A percentile compares a stretch with the other conserved stretches of the same genome.
These are phyloP conservation scores for Xerus rutilus DNA, from an alignment of 2,797 vertebrate genomes.

Conservation along the genomic window DNA sequence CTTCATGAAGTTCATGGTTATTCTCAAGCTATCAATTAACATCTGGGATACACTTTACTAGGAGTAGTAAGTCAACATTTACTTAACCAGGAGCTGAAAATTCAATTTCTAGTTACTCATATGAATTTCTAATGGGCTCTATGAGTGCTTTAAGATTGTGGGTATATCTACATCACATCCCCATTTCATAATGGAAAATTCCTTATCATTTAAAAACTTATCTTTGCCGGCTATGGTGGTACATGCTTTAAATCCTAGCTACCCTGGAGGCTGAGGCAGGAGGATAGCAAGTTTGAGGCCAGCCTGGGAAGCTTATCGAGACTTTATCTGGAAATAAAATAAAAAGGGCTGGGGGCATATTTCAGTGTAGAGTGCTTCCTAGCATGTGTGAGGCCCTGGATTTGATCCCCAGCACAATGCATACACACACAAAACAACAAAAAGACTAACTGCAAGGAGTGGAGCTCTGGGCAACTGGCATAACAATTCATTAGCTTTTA, in stretches of 20 bases:
- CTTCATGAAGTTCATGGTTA: neutral
- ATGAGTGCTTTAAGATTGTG: constrained; percentile 21
- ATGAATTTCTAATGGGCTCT: constrained; percentile 4
- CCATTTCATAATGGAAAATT: constrained; percentile 48
- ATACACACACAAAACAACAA: neutral
- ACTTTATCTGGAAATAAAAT: neutral
- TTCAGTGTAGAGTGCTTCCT: neutral
- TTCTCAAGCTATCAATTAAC: constrained; percentile 62
- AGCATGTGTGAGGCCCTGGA: neutral
- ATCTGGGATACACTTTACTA: constrained; percentile 48
- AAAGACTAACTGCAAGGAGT: constrained; percentile 3
- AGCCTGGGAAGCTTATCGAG: neutral
- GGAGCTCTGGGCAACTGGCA: neutral
- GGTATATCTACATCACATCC: neutral
- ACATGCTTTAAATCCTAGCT: neutral
- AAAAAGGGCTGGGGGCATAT: neutral
- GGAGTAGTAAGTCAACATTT: constrained; percentile 58
- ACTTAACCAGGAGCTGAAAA: constrained; percentile 65
- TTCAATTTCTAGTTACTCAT: constrained; percentile 67
- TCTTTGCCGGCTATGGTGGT: neutral
- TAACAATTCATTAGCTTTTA: constrained; percentile 32
- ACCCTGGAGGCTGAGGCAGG: neutral
- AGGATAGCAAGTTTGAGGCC: neutral
- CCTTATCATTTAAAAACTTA: neutral
- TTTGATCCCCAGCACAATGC: neutral